Base-by-base conservation (phyloP, 2,113 vertebrate species). In the Catagonus wagneri region DNA sequence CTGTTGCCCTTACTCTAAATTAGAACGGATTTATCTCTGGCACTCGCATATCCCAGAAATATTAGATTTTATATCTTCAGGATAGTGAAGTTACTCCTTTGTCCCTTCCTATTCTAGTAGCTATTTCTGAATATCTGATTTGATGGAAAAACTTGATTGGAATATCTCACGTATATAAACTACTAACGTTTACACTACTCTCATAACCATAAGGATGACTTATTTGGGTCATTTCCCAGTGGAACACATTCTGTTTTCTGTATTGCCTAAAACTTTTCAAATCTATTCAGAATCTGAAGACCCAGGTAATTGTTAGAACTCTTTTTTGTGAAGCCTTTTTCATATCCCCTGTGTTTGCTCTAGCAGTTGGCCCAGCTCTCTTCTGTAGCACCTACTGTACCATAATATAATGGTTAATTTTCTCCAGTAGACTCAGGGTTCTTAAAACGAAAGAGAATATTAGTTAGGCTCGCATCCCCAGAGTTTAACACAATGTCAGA, bases 251-350 rank as follows among this genome's bases (percentile, higher is more conserved):
- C 52, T 56, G 14, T 93, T 87, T 92, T 93, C 89, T 79, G 7
- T 68, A 88, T 83, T 80, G 65, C 12, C 65, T 60, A n/a, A 83
- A 83, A 80, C 23, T 83, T 89, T 72, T 88, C 16, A 74, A 65
- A 39, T 90, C 58, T 94, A 76, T 74, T 88, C n/a, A 61, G 56
- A 81, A 85, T 89, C 72, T 65, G 29, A 80, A 86, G 36, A 89
- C 78, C 29, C 44, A 72, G 9, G 25, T 86, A 63, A 86, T 44
- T 68, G 2, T 68, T 68, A 25, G 36, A 61, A n/a, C 4, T 68
- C 11, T 25, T 54, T 58, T 93, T 52, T 56, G 10, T 25, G 54
- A 80, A 87, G 36, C 1, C 10, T 44, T 78, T 90, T 88, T 34
- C 17, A 32, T 20, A 72, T 32, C 27, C 32, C 23, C 58, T 68